A percentile compares a stretch with the other conserved stretches of the same genome.
These are phyloP conservation scores for Acropternis orthonyx DNA, from an alignment of 2,797 vertebrate genomes.

Conservation along the genomic window DNA sequence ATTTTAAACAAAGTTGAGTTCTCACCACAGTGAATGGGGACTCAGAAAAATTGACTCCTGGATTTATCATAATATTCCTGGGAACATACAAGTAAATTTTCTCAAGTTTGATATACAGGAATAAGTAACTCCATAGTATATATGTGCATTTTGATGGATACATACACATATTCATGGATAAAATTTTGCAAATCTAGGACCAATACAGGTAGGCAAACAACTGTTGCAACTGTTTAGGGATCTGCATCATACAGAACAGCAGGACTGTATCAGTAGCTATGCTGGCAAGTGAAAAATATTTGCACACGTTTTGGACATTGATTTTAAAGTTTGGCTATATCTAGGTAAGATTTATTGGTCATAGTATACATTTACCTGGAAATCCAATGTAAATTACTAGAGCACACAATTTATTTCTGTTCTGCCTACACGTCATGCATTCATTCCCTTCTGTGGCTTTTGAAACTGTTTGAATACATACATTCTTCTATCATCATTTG, in stretches of 20 bases:
- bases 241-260: not conserved
- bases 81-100: not conserved
- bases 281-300: not conserved
- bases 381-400: not conserved
- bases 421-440: not conserved
- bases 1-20: not conserved
- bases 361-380: not conserved
- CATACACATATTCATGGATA: not conserved
- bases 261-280: not conserved
- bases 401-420: not conserved
- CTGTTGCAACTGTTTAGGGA: not conserved
- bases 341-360: not conserved
- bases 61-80: not conserved
- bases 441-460: not conserved
- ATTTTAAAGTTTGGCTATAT: not conserved
- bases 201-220: not conserved
- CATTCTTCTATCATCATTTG: not conserved
- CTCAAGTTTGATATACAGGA: not conserved
- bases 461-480: not conserved
- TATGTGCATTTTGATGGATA: not conserved
- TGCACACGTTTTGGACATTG: not conserved
- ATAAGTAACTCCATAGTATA: not conserved
- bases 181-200: not conserved
- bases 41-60: not conserved
- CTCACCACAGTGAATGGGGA: not conserved